phyloP scores from a whole-genome alignment of 2,888 invertebrate species.

The Deilephila elpenor region DNA sequence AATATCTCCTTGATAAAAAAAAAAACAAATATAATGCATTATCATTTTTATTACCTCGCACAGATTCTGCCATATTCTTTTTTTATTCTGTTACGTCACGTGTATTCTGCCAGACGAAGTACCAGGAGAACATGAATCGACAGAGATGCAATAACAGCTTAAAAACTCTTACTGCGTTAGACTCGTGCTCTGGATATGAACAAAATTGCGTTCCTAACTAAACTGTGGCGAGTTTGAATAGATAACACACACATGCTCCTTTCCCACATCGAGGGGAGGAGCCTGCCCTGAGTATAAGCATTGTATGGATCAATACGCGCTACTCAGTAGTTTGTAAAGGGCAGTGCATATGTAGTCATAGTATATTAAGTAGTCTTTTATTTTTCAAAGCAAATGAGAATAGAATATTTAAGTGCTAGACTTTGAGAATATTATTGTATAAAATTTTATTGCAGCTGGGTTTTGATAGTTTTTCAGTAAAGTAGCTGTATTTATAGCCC shows the following conservation, averaged over 20 bases:
- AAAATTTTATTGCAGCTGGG: too few species aligned
- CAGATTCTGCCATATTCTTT: too few species aligned
- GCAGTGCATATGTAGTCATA: not conserved
- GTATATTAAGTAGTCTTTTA: not conserved
- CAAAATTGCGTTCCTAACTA: not conserved
- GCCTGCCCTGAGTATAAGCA: not conserved
- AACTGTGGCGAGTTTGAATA: not conserved
- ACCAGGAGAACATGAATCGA: slow-evolving; percentile 1
- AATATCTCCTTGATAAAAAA: too few species aligned
- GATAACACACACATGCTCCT: not conserved
- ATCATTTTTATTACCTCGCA: too few species aligned
- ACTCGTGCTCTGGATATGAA: not conserved
- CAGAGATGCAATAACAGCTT: not conserved
- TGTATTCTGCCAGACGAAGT: slow-evolving; percentile 16
- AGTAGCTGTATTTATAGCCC: too few species aligned
- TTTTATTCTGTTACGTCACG: slow-evolving; percentile 8
- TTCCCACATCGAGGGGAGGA: not conserved
- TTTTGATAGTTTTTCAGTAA: too few species aligned
- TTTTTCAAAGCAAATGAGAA: not conserved
- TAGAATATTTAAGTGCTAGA: too few species aligned
- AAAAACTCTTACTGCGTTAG: not conserved
- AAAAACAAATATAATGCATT: too few species aligned
- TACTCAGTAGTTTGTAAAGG: not conserved
- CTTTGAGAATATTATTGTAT: too few species aligned
- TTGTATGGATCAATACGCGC: not conserved